Evolutionary conservation across 2,113 vertebrate species (phyloP).

Genomic region (Chrysemys picta): DNA sequence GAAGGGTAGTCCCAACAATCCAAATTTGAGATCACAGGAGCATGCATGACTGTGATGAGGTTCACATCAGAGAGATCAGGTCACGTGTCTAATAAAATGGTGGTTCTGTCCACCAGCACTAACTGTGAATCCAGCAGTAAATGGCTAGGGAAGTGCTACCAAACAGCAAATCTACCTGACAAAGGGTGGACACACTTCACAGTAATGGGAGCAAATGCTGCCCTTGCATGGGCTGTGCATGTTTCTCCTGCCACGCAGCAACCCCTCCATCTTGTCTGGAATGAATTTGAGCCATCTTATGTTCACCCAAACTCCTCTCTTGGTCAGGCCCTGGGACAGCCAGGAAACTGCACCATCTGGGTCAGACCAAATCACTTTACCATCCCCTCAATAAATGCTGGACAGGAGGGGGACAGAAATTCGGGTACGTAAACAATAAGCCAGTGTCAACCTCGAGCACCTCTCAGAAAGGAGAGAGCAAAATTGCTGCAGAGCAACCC

Average conservation of each 20-base stretch:
- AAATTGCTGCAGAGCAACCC: background rate
- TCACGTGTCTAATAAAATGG: background rate
- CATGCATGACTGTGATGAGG: constrained; percentile 8
- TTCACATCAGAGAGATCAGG: background rate
- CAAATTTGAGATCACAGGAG: background rate
- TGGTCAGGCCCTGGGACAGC: background rate
- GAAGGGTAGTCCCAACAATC: background rate
- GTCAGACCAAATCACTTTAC: background rate
- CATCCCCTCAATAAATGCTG: background rate
- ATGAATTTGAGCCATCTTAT: background rate
- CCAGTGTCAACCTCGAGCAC: background rate
- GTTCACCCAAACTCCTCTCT: background rate
- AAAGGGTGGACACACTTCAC: background rate
- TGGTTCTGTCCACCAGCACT: background rate
- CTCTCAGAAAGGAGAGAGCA: background rate
- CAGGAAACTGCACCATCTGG: background rate
- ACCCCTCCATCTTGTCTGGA: background rate
- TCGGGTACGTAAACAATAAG: background rate
- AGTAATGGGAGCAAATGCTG: background rate
- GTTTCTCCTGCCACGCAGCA: background rate
- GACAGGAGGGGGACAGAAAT: background rate
- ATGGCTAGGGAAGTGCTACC: background rate
- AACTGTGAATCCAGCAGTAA: background rate
- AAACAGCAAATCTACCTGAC: background rate
- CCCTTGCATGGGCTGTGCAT: background rate